Percentiles rank a stretch among this genome's conserved stretches.
These are phyloP conservation scores for Encarsia formosa DNA, from an alignment of 2,888 invertebrate species.

Conservation along the genomic window DNA sequence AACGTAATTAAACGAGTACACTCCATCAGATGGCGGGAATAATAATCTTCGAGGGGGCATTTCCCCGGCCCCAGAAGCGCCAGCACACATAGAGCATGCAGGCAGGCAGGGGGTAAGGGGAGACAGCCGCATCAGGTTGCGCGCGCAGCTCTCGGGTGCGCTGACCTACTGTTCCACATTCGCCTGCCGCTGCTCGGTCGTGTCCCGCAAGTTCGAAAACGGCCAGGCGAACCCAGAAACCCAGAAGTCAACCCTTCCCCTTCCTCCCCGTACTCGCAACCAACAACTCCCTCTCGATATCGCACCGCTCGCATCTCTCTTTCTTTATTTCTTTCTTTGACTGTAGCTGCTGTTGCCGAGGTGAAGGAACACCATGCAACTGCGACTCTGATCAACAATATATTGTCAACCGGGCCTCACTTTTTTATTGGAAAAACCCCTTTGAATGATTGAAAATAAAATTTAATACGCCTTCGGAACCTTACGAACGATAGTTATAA, in stretches of 20 bases:
- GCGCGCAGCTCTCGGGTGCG: slow-evolving; percentile 47
- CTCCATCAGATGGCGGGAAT: background rate
- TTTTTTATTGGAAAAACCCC: too few relatives aligned
- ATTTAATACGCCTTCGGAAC: too few relatives aligned
- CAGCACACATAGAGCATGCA: background rate
- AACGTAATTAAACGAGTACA: background rate
- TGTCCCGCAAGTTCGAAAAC: slow-evolving; percentile 30
- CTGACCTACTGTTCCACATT: slow-evolving; percentile 51
- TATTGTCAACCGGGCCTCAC: too few relatives aligned
- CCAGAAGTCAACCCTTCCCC: slow-evolving; percentile 26
- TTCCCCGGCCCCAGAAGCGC: background rate
- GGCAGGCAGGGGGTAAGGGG: background rate
- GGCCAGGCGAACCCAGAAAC: slow-evolving; percentile 39
- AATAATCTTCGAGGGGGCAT: background rate
- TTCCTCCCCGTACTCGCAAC: background rate
- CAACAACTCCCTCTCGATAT: background rate
- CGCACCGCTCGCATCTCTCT: background rate
- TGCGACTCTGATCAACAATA: too few relatives aligned
- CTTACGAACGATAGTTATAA: too few relatives aligned
- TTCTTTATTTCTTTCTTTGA: background rate
- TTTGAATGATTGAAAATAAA: too few relatives aligned
- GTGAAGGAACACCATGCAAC: too few relatives aligned
- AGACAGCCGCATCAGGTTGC: slow-evolving; percentile 1
- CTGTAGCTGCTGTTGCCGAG: background rate
- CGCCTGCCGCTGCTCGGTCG: slow-evolving; percentile 30